Conservation (phyloP, 2,113 vertebrate species). For the Etia nguti region DNA sequence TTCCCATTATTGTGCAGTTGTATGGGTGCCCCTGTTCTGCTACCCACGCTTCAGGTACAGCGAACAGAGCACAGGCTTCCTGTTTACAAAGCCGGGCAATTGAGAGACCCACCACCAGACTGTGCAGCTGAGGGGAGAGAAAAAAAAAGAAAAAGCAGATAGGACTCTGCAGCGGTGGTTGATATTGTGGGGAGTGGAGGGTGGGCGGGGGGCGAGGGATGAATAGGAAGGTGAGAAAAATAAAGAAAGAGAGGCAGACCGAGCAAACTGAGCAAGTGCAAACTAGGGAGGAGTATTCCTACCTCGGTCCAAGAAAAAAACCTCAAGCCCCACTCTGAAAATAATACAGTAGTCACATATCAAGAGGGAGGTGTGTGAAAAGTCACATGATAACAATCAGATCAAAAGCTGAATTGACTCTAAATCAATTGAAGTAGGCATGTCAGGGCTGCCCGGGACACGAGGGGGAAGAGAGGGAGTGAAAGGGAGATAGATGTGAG, state of each 20-base stretch:
- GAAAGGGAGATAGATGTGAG: slow-evolving; percentile 68
- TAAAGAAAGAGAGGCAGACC: neutral
- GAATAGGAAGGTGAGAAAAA: slow-evolving; percentile 16
- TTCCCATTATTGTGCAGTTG: slow-evolving; percentile 59
- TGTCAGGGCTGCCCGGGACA: slow-evolving; percentile 65
- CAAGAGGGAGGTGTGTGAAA: slow-evolving; percentile 47
- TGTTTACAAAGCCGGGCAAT: slow-evolving; percentile 69
- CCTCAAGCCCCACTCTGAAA: slow-evolving; percentile 16
- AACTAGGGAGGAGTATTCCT: neutral
- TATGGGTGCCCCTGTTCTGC: slow-evolving; percentile 57
- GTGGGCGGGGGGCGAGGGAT: neutral
- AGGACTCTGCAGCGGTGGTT: neutral
- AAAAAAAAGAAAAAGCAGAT: neutral
- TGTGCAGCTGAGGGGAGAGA: neutral
- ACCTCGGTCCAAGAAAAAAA: neutral
- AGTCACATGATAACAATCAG: slow-evolving; percentile 68
- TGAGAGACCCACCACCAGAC: slow-evolving; percentile 22
- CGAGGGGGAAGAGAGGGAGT: slow-evolving; percentile 50
- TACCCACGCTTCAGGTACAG: slow-evolving; percentile 67
- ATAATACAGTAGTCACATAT: slow-evolving; percentile 50
- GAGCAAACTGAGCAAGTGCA: neutral
- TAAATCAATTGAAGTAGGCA: slow-evolving; percentile 70
- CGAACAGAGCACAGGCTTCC: slow-evolving; percentile 57
- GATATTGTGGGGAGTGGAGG: neutral
- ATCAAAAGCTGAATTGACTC: slow-evolving; percentile 69